A percentile compares a stretch with the other conserved stretches of the same genome.
Evolutionary conservation across 2,888 invertebrate species (phyloP).

Genomic region (Lepidocyrtinus sp.): DNA sequence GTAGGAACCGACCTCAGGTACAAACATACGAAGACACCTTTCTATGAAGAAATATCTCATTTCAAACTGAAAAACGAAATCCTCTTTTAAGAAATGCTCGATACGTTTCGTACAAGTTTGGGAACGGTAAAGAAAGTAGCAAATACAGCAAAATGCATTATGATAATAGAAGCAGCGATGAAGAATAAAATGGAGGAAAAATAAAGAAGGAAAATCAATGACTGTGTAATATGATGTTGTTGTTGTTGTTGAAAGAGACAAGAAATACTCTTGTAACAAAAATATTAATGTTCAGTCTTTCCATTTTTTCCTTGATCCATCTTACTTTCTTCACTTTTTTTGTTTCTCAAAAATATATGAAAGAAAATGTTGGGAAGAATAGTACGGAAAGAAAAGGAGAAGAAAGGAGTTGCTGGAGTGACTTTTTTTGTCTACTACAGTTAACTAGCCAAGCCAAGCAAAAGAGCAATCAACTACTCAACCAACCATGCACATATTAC

Average conservation of each 20-base stretch:
- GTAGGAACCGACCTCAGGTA: neutral
- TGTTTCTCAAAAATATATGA: neutral
- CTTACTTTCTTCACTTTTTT: neutral
- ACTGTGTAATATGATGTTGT: slow-evolving; percentile 49
- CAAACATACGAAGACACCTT: neutral
- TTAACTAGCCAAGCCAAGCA: slow-evolving; percentile 38
- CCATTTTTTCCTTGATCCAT: neutral
- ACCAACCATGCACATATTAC: slow-evolving; percentile 57
- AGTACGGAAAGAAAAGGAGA: neutral
- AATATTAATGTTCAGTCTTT: slow-evolving; percentile 35
- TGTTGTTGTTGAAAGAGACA: slow-evolving; percentile 33
- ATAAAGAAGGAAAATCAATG: slow-evolving; percentile 47
- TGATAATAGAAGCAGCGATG: slow-evolving; percentile 54
- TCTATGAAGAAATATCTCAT: neutral
- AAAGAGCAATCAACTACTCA: slow-evolving; percentile 57
- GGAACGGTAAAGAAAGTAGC: neutral
- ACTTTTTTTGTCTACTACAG: slow-evolving; percentile 8
- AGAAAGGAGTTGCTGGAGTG: slow-evolving; percentile 17
- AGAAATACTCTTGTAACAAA: slow-evolving; percentile 45
- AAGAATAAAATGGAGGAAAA: slow-evolving; percentile 36
- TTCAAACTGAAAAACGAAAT: neutral
- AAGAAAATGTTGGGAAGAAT: neutral
- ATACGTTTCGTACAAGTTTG: too few species aligned
- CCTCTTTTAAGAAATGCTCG: neutral
- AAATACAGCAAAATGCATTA: slow-evolving; percentile 53